Conservation (phyloP, 1,140 invertebrate species). For the Drosophila simulans region DNA sequence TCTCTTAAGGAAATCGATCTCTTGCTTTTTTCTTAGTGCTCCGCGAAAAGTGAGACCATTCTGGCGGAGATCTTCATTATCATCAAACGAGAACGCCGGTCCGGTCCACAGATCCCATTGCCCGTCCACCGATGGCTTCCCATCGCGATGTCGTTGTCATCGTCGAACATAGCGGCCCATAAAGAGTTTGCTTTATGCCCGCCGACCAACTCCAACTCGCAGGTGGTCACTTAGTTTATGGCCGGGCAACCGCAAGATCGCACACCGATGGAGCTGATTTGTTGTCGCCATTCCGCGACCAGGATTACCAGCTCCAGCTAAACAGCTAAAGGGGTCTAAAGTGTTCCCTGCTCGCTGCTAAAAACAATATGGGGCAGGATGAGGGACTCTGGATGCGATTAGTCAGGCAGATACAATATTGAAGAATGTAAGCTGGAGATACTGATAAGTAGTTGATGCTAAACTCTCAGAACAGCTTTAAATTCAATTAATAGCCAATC, state of each 20-base stretch:
- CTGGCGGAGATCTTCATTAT: conserved; percentile 63
- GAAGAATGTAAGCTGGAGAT: background rate
- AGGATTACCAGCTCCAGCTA: conserved; percentile 4
- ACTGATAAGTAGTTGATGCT: too few species aligned
- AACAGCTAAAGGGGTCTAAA: conserved; percentile 6
- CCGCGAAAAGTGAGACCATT: conserved; percentile 57
- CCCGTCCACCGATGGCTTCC: conserved; percentile 13
- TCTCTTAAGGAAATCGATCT: too few species aligned
- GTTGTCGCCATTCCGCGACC: conserved; percentile 40
- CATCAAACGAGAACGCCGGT: conserved; percentile 60
- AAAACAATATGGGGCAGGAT: conserved; percentile 5
- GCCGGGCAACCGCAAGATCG: conserved; percentile 49
- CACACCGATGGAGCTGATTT: conserved; percentile 52
- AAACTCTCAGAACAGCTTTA: background rate
- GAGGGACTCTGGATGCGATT: background rate
- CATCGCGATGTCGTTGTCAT: conserved; percentile 35
- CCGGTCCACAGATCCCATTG: conserved; percentile 18
- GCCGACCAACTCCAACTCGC: conserved; percentile 23
- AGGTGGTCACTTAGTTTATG: conserved; percentile 67
- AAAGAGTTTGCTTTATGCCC: conserved; percentile 67
- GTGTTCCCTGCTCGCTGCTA: conserved; percentile 21
- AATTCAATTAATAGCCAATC: background rate
- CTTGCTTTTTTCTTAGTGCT: background rate
- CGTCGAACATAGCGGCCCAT: conserved; percentile 42
- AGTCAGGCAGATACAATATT: conserved; percentile 11